Conservation (phyloP, 2,797 vertebrate species). For the Ciconia nigra region DNA sequence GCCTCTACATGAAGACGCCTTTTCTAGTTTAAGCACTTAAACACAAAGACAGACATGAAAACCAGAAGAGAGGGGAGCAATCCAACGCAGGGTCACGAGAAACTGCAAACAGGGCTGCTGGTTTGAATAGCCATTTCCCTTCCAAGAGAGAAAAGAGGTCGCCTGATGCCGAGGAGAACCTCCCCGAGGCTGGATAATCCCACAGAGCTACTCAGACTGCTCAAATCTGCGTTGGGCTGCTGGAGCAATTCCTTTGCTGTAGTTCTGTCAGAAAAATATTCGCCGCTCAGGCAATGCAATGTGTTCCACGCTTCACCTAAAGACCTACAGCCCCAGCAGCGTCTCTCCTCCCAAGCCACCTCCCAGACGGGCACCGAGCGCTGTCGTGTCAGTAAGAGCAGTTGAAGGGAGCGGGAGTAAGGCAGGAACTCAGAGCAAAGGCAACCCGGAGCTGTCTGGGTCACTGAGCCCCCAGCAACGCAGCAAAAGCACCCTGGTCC, state of each 20-base stretch:
- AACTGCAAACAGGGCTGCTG: background rate
- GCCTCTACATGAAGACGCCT: fast-evolving
- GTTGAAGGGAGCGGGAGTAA: background rate
- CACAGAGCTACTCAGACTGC: background rate
- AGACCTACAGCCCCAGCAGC: background rate
- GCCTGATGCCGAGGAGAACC: fast-evolving
- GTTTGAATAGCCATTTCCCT: background rate
- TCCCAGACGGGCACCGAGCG: fast-evolving
- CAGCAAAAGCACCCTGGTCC: background rate
- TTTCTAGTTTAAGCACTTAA: background rate
- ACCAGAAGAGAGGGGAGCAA: background rate
- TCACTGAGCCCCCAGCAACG: background rate
- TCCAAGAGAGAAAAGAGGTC: background rate
- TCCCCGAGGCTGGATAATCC: background rate
- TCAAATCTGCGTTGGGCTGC: background rate
- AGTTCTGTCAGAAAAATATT: background rate
- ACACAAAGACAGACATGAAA: background rate
- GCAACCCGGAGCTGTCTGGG: background rate
- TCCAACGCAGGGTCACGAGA: fast-evolving
- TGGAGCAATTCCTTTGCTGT: background rate
- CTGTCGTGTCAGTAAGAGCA: fast-evolving
- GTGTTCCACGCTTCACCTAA: background rate
- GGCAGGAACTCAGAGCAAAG: background rate
- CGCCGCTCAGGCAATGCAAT: fast-evolving
- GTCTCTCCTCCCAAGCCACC: background rate